Base-by-base conservation (phyloP, 2,888 invertebrate genomes). In the Prenolepis imparis region DNA sequence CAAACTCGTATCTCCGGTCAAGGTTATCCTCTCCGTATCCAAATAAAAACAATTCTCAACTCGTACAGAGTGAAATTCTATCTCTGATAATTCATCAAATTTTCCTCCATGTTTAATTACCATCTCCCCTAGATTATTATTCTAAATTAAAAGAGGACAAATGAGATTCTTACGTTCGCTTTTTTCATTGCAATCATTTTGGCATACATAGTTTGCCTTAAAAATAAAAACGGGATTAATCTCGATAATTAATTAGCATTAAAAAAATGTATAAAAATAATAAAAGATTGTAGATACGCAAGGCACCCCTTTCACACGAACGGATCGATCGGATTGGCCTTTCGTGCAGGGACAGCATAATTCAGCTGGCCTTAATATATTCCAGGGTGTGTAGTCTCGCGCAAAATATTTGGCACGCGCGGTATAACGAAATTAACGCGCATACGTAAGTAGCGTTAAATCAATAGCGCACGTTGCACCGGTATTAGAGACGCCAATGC, bases 371-470 rank as follows among this genome's bases (percentile, higher is more conserved):
- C 57, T 44, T 80, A 59, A 80, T 72, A 36, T 72, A 80, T 80
- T 72, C 72, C 32, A 8, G 57, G 44, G 21, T 24, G 44, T 59
- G 78, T 80, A 48, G 57, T 72, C 78, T 41, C 70, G 78, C 44
- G 32, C 72, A 80, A 80, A 80, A 80, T 80, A 80, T 80, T 80
- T 80, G 72, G 59, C 72, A 80, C 59, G 57, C 59, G 44, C 24
- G 57, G 72, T 44, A 59, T 78, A 80, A 80, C 78, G 59, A 80
- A 80, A 80, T 80, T 80, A 80, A 80, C 78, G 72, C 57, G 78
- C 78, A 80, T 80, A 80, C 78, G 72, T 80, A 80, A 80, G 78
- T 80, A 80, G 78, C 59, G 59, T 72, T 80, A 80, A 80, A 80
- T 80, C 78, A 80, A 80, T 80, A 80, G 72, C 21, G 77, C 44